Percentiles rank a stretch among this genome's conserved stretches.
phyloP scores from a whole-genome alignment of 2,113 vertebrate genomes.

The Sylvia atricapilla region DNA sequence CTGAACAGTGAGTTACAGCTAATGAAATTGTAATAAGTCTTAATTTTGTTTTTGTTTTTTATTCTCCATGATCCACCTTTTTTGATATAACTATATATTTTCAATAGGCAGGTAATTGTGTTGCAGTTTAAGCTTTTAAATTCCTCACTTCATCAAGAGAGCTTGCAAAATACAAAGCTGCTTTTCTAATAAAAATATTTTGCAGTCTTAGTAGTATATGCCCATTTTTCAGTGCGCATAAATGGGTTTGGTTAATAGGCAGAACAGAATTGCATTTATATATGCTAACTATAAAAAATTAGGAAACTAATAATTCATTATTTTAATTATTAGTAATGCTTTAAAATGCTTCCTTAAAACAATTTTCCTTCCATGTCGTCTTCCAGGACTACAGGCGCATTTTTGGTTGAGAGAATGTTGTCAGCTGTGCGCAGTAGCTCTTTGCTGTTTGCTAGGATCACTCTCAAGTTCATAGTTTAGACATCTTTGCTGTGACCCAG shows the following conservation, averaged over 20 bases:
- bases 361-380: not conserved
- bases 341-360: not conserved
- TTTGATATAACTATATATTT: not conserved
- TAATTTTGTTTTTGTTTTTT: not conserved
- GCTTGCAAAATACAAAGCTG: not conserved
- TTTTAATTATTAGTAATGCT: not conserved
- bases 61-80: not conserved
- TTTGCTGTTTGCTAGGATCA: not conserved
- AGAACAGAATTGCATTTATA: not conserved
- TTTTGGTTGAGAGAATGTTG: not conserved
- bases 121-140: not conserved
- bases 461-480: not conserved
- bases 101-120: not conserved
- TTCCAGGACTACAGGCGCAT: not conserved
- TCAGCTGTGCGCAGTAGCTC: not conserved
- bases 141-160: not conserved
- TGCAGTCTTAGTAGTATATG: not conserved
- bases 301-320: not conserved
- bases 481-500: not conserved
- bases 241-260: not conserved
- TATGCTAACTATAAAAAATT: not conserved
- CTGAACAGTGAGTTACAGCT: not conserved
- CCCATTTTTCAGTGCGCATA: not conserved
- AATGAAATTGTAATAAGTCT: not conserved
- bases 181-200: not conserved